Base-by-base conservation (phyloP, 2,797 vertebrate genomes). In the Mormyrus hasselquistii region DNA sequence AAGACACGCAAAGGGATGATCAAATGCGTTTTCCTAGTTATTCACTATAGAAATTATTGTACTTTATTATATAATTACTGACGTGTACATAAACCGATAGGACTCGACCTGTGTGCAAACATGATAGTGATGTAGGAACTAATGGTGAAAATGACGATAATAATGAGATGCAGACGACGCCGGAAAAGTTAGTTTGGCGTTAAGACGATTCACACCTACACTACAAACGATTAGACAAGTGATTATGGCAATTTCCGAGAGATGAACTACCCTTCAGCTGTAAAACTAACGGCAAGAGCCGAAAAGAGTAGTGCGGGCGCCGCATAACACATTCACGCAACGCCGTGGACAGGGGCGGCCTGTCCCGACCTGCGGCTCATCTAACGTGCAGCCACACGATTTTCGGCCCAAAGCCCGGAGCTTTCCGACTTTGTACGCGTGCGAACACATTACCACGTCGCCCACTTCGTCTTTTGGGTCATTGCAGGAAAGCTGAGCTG, bases 381-480 rank as follows among this genome's bases (percentile, higher is more conserved):
- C 19, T 19, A 59, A 9, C 2, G 69, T 25, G 8, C 29, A 22
- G 57, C 14, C 0, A 25, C 19, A 19, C 41, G 34, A 76, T 76
- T 76, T 41, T 38, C 44, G 19, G 34, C 25, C 29, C 65, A 38
- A 19, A 73, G 8, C 9, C 44, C 4, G 29, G n/a, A 47, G 25
- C 44, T 76, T 86, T 25, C 44, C 10, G n/a, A 10, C 34, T 62
- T 25, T 34, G 25, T 79, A 41, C 22, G 16, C 38, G 59, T 22
- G 82, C 22, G 25, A 19, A 83, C 6, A 88, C 38, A 41, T 53
- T 89, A 90, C 89, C 88, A 83, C 69, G 88, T 89, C 73, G 19
- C 29, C 8, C 49, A 9, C 16, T 73, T 89, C 85, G 82, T 14
- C 41, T 52, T 90, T 50, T 29, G 49, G 1, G 41, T 2, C 14